Evolutionary conservation across 2,113 vertebrate species (phyloP).

Genomic region (Osmerus eperlanus): DNA sequence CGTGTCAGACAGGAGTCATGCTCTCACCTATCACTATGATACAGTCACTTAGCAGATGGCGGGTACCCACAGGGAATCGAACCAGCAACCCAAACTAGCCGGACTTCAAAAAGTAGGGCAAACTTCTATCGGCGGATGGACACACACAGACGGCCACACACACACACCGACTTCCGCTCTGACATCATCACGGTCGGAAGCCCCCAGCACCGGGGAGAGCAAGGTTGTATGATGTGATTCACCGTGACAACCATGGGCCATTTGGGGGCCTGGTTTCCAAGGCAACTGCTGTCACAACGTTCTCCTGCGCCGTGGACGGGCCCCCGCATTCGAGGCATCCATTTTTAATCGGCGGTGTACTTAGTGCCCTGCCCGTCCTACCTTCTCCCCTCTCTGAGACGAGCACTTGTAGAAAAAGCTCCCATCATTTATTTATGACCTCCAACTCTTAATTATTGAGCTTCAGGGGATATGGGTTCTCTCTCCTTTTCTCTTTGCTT

Average conservation of each 20-base stretch:
- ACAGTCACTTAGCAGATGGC: too few species aligned
- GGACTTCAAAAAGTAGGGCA: neutral
- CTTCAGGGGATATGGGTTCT: conserved; percentile 49
- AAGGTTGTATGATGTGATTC: conserved; percentile 65
- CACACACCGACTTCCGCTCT: neutral
- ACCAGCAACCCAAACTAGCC: neutral
- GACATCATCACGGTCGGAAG: neutral
- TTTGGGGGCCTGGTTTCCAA: conserved; percentile 66
- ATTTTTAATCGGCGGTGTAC: conserved; percentile 70
- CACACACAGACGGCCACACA: conserved; percentile 2
- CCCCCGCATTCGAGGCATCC: conserved; percentile 42
- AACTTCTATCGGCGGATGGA: neutral
- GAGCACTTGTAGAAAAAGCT: conserved; percentile 60
- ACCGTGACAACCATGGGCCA: conserved; percentile 64
- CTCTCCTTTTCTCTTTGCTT: conserved; percentile 28
- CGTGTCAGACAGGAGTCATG: neutral
- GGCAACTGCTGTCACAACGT: conserved; percentile 69
- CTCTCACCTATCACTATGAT: neutral
- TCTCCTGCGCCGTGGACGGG: conserved; percentile 4
- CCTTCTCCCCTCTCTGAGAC: conserved; percentile 56
- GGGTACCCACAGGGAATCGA: neutral
- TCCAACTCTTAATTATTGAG: conserved; percentile 67
- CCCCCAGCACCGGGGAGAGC: conserved; percentile 11
- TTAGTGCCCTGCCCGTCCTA: conserved; percentile 62
- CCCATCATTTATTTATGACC: conserved; percentile 70